Evolutionary conservation across 1,140 invertebrate genomes (phyloP).

Genomic region (Drosophila auraria): DNA sequence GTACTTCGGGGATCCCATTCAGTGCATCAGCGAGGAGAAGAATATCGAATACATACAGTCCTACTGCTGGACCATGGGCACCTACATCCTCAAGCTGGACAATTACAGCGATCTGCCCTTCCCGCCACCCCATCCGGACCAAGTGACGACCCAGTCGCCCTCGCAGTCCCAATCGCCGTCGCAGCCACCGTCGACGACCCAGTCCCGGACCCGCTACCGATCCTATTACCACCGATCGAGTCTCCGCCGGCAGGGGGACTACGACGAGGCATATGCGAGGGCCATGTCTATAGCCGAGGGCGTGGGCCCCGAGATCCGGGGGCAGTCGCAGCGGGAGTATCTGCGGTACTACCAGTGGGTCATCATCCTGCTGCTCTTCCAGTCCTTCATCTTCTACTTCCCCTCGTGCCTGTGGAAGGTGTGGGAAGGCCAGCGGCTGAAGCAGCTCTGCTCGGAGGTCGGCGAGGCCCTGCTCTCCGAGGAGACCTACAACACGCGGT

Average conservation of each 20-base stretch:
- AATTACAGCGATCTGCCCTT: constrained; percentile 3
- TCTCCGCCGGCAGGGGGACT: constrained; percentile 38
- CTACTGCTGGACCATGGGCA: constrained; percentile 93
- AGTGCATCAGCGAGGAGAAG: constrained; percentile 87
- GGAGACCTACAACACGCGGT: constrained; percentile 86
- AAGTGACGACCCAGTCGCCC: neutral
- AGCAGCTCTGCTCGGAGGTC: constrained; percentile 86
- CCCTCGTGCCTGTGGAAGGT: constrained; percentile 92
- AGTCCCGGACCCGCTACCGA: neutral
- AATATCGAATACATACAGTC: constrained; percentile 89
- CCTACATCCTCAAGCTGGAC: constrained; percentile 87
- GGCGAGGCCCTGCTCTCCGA: constrained; percentile 82
- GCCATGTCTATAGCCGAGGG: constrained; percentile 71
- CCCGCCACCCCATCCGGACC: neutral
- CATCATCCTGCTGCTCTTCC: constrained; percentile 92
- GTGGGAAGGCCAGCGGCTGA: constrained; percentile 89
- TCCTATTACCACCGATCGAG: neutral
- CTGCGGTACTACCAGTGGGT: constrained; percentile 96
- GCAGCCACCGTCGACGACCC: neutral
- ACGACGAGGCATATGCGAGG: constrained; percentile 65
- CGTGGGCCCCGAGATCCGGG: constrained; percentile 66
- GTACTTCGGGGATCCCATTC: constrained; percentile 90
- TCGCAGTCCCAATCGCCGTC: neutral
- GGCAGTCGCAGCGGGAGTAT: constrained; percentile 86
- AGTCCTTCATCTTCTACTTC: constrained; percentile 91